A percentile compares a stretch with the other conserved stretches of the same genome.
These are phyloP conservation scores for Pollachius pollachius DNA, from an alignment of 2,113 vertebrate genomes.

Conservation along the genomic window DNA sequence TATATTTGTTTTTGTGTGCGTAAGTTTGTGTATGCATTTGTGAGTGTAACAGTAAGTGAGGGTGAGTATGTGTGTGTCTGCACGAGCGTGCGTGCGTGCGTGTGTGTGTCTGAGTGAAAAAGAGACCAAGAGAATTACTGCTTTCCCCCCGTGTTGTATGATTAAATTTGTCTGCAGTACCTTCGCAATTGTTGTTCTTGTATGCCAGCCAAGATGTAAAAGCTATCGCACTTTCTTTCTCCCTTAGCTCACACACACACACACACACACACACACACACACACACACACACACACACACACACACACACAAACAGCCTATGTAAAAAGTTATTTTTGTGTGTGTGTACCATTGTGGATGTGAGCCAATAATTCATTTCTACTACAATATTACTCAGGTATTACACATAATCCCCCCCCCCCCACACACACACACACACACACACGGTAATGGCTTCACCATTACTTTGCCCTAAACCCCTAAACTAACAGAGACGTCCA, in stretches of 20 bases:
- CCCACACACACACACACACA: slow-evolving; percentile 26
- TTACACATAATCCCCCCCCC: no score
- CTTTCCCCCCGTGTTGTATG: slow-evolving; percentile 45
- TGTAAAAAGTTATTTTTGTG: slow-evolving; percentile 10
- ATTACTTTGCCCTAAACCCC: slow-evolving; percentile 45
- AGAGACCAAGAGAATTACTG: slow-evolving; percentile 24
- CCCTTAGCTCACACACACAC: slow-evolving; percentile 4
- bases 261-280: slow-evolving; percentile 20
- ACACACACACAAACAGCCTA: neutral
- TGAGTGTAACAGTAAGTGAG: slow-evolving; percentile 31
- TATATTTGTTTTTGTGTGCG: no score
- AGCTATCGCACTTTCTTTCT: slow-evolving; percentile 18
- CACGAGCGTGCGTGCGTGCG: slow-evolving; percentile 33
- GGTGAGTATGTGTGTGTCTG: neutral
- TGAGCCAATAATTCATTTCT: slow-evolving; percentile 62
- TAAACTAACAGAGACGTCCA: slow-evolving; percentile 20
- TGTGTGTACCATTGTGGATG: slow-evolving; percentile 42
- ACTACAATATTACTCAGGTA: slow-evolving; percentile 55
- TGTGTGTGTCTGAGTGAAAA: slow-evolving; percentile 4
- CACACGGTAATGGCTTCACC: slow-evolving; percentile 41
- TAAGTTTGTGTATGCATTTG: slow-evolving; percentile 31
- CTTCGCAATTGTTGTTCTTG: slow-evolving; percentile 61
- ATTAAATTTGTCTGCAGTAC: slow-evolving; percentile 64
- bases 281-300: slow-evolving; percentile 14
- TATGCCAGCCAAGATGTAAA: slow-evolving; percentile 54